Evolutionary conservation across 1,140 invertebrate genomes (phyloP).

Genomic region (Odontomachus brunneus): DNA sequence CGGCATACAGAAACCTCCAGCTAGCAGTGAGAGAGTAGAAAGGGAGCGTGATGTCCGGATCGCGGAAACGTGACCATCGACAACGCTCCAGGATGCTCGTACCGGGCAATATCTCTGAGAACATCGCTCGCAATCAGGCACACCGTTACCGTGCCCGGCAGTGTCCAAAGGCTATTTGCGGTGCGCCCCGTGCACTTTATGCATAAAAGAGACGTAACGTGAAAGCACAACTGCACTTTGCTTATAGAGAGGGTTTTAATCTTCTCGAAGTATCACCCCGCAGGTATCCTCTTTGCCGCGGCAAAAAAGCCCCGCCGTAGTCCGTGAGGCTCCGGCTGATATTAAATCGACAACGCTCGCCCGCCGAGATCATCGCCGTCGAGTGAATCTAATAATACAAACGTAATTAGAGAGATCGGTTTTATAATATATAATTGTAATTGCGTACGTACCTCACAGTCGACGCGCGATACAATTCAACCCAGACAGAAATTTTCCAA

Average conservation of each 20-base stretch:
- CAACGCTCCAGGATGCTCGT: conserved; percentile 73
- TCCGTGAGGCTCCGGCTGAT: neutral
- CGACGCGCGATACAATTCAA: too few species aligned
- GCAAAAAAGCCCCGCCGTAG: conserved; percentile 9
- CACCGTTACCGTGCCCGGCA: conserved; percentile 72
- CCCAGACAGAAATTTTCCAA: too few species aligned
- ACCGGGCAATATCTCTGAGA: conserved; percentile 69
- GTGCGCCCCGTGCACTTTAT: conserved; percentile 66
- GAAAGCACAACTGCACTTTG: conserved; percentile 67
- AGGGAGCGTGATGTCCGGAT: conserved; percentile 72
- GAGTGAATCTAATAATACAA: conserved; percentile 16
- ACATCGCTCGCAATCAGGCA: conserved; percentile 74
- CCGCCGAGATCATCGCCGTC: neutral
- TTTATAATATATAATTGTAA: neutral
- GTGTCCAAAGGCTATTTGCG: conserved; percentile 77
- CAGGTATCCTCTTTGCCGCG: conserved; percentile 10
- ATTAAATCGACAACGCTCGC: neutral
- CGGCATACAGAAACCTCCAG: conserved; percentile 47
- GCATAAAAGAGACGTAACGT: conserved; percentile 73
- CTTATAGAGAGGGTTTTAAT: conserved; percentile 47
- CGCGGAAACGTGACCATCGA: conserved; percentile 76
- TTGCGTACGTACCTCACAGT: neutral
- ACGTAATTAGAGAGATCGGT: neutral
- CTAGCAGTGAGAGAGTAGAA: conserved; percentile 65
- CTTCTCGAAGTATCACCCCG: conserved; percentile 57